Conservation (phyloP, 1,140 invertebrate species). For the Parapsyche elsis region DNA sequence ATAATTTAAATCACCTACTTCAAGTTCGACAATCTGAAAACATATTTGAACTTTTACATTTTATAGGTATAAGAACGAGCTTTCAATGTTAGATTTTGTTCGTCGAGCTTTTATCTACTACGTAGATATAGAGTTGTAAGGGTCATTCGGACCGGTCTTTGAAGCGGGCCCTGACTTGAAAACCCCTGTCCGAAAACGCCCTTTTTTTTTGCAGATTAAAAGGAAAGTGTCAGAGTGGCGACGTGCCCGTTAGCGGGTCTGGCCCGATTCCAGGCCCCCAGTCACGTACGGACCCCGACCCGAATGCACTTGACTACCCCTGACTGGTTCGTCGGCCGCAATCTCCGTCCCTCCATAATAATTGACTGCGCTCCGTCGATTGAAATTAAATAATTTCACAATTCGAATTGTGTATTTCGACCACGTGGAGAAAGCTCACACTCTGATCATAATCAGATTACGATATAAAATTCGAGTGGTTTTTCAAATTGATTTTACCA, state of each 20-base stretch:
- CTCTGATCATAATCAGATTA: too few relatives aligned
- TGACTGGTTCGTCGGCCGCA: too few relatives aligned
- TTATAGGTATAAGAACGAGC: too few relatives aligned
- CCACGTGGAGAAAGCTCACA: neutral
- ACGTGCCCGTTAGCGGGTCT: too few relatives aligned
- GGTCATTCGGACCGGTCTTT: neutral
- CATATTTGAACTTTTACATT: too few relatives aligned
- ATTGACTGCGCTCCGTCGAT: neutral
- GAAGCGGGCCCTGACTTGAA: neutral
- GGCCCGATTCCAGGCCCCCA: neutral
- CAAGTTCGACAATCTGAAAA: too few relatives aligned
- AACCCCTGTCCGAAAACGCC: neutral
- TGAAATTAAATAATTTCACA: neutral
- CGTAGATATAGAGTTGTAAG: neutral
- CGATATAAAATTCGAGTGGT: too few relatives aligned
- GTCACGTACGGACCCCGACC: neutral
- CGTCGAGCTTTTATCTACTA: too few relatives aligned
- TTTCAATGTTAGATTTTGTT: too few relatives aligned
- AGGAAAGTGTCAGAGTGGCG: too few relatives aligned
- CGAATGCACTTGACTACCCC: constrained; percentile 1
- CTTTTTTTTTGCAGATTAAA: neutral
- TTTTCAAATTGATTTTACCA: too few relatives aligned
- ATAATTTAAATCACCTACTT: too few relatives aligned
- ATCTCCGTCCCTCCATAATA: neutral
- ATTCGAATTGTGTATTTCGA: neutral